A percentile compares a stretch with the other conserved stretches of the same genome.
Evolutionary conservation across 53 echinoderm and acorn worm genomes (phyloP).

Genomic region (Astropecten irregularis): DNA sequence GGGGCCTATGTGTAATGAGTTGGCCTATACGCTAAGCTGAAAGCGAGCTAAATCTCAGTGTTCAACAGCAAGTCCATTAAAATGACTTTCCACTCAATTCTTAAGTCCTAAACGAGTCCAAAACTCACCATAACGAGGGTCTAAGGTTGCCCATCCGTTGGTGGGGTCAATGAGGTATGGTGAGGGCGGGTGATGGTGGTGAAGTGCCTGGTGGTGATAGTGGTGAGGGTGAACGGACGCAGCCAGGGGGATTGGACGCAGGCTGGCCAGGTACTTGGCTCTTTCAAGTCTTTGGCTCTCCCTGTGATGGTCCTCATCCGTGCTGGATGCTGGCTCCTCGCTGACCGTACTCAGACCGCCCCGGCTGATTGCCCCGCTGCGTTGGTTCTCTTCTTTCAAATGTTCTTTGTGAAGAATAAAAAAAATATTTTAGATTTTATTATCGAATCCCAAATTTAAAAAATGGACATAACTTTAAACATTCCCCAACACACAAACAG

Average conservation of each 20-base stretch:
- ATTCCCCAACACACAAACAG: too few species aligned
- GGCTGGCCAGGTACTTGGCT: conserved; percentile 48
- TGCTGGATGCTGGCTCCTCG: conserved; percentile 59
- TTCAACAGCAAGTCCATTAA: too few species aligned
- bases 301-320: conserved; percentile 38
- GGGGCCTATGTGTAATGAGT: too few species aligned
- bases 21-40: too few species aligned
- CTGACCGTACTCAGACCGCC: conserved; percentile 46
- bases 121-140: conserved; percentile 65
- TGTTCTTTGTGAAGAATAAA: conserved; percentile 31
- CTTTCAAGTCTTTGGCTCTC: background rate
- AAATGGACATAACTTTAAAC: too few species aligned
- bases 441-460: too few species aligned
- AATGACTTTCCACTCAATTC: too few species aligned
- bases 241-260: conserved; percentile 23
- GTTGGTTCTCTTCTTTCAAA: conserved; percentile 31
- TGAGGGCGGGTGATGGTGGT: conserved; percentile 43
- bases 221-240: conserved; percentile 20
- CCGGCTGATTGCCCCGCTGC: conserved; percentile 1
- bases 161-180: conserved; percentile 65
- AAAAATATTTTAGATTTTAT: background rate
- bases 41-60: too few species aligned
- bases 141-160: conserved; percentile 62
- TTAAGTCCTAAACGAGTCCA: too few species aligned
- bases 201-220: conserved; percentile 41